Conservation (phyloP, 2,888 invertebrate species). For the Yponomeuta sedellus region DNA sequence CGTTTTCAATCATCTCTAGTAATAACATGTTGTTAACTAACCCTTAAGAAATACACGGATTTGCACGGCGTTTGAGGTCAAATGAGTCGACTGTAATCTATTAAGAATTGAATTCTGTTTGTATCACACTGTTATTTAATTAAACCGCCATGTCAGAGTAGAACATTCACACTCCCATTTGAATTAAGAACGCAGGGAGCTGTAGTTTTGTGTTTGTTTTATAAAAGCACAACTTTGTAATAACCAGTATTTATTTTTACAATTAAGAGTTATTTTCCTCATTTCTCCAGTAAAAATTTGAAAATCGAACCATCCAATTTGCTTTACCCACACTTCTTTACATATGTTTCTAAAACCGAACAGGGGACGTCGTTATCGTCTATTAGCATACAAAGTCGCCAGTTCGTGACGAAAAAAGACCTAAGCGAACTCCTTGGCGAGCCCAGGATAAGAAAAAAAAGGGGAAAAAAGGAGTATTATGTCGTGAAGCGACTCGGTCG, state of each 20-base stretch:
- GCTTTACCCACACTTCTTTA: conserved; percentile 24
- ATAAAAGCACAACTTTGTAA: not conserved
- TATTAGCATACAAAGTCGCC: conserved; percentile 55
- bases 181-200: not conserved
- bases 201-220: not conserved
- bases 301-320: conserved; percentile 22
- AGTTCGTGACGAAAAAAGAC: conserved; percentile 47
- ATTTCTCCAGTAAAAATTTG: not conserved
- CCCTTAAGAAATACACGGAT: not conserved
- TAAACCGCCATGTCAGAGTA: not conserved
- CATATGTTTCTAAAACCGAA: conserved; percentile 22
- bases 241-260: not conserved
- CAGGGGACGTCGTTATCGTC: conserved; percentile 33
- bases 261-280: too few species aligned
- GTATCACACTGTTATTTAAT: not conserved
- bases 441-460: conserved; percentile 30
- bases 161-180: not conserved
- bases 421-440: conserved; percentile 24
- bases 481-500: conserved; percentile 27
- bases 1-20: too few species aligned
- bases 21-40: not conserved
- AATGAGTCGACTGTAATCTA: conserved; percentile 7
- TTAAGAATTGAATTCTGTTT: conserved; percentile 1
- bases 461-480: conserved; percentile 29
- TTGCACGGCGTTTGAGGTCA: conserved; percentile 4